Base-by-base conservation (phyloP, 2,888 invertebrate genomes). In the Melangyna quadrimaculata region DNA sequence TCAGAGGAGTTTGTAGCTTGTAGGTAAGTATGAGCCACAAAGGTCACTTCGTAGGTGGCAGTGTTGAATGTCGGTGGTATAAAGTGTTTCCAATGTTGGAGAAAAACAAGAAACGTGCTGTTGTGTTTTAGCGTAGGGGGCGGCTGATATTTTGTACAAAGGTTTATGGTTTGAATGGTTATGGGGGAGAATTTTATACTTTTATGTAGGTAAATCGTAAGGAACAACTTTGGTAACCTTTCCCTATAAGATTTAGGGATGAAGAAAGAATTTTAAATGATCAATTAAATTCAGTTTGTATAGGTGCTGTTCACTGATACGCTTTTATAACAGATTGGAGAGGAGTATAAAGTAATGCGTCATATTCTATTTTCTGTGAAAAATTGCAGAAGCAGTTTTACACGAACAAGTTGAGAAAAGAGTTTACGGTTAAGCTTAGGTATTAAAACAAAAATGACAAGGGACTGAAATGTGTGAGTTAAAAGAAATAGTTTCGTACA, bases 21-120 rank as follows among this genome's bases (percentile, higher is more conserved):
- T 55, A 17, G 35, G 32, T n/a, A n/a, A 17, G 55, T 69, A 35
- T 45, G 12, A 12, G 55, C 63, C 63, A 65, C 75, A 84, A 84
- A 84, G 84, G 84, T 84, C 84, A 80, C 71, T 53, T 77, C 79
- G 84, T 84, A 77, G 84, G 84, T 84, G 84, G 79, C 69, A 78
- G 71, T 77, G 79, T 79, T 80, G 61, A 79, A 45, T 79, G 43
- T 77, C 57, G 40, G 45, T 53, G 37, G 32, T 75, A 71, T 37
- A 57, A 67, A 57, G 83, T 32, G n/a, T 57, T 79, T 79, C 72
- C 45, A 79, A 80, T 79, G 84, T 79, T 79, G 71, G 70, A 72
- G 59, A 45, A 69, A 69, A 79, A 84, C 35, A 70, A 74, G 55
- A 35, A 67, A 65, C 65, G 29, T 65, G 63, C 43, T 3, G 10